phyloP scores from a whole-genome alignment of 53 echinoderm and acorn worm genomes.

The Echinometra lucunter region DNA sequence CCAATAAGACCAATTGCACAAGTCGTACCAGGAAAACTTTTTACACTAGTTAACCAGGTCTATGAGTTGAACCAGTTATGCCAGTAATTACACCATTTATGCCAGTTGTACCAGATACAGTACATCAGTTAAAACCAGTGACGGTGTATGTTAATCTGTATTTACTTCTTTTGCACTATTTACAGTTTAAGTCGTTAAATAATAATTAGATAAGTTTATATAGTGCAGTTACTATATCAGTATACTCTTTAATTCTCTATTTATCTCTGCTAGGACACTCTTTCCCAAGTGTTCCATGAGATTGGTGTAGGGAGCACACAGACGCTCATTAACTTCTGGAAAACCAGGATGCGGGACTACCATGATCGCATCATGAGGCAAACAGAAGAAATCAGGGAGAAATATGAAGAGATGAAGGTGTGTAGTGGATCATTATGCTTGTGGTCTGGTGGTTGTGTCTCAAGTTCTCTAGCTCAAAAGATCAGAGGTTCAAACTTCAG shows the following conservation, averaged over 20 bases:
- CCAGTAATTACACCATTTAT: too few species aligned
- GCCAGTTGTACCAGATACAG: too few species aligned
- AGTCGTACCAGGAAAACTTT: too few species aligned
- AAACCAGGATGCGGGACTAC: conserved; percentile 83
- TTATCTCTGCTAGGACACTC: conserved; percentile 76
- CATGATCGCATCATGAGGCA: conserved; percentile 77
- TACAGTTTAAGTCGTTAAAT: too few species aligned
- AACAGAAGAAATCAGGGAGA: conserved; percentile 77
- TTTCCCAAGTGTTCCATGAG: conserved; percentile 92
- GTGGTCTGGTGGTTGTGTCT: neutral
- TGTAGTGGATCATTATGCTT: neutral
- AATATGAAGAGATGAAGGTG: conserved; percentile 85
- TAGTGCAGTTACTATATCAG: too few species aligned
- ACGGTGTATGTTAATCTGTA: too few species aligned
- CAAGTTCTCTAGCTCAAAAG: neutral
- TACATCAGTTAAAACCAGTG: too few species aligned
- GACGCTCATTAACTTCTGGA: conserved; percentile 90
- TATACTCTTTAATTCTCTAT: neutral
- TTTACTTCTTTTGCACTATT: too few species aligned
- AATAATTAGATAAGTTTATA: too few species aligned
- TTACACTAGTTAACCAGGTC: too few species aligned
- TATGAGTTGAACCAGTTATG: too few species aligned
- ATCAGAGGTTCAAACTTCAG: neutral
- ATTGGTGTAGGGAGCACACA: conserved; percentile 82
- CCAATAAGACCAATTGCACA: neutral